These are phyloP conservation scores for Dendrocincla tyrannina DNA, from an alignment of 2,797 vertebrate species.

Conservation along the genomic window DNA sequence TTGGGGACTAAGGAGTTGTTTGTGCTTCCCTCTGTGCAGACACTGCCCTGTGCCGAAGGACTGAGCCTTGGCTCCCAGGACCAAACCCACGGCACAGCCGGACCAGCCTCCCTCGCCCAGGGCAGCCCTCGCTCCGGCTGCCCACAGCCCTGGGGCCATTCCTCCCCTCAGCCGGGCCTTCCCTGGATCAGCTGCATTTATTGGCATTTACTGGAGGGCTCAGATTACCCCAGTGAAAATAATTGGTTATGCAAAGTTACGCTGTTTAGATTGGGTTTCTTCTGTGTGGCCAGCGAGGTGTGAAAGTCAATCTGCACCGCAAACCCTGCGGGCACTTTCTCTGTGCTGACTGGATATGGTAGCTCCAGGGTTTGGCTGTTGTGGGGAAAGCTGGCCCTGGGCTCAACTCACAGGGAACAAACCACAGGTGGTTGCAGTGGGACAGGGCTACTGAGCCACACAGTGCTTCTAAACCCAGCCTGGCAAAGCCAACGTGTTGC, in stretches of 20 bases:
- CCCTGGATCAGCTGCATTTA: not conserved
- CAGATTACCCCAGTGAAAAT: constrained; percentile 63
- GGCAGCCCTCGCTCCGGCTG: not conserved
- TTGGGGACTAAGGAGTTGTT: not conserved
- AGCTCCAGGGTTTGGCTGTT: not conserved
- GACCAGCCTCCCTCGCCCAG: not conserved
- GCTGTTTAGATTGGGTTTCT: constrained; percentile 56
- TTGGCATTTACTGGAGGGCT: constrained; percentile 48
- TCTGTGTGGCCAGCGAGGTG: constrained; percentile 56
- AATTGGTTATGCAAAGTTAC: constrained; percentile 66
- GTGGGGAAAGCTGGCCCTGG: not conserved
- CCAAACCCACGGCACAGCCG: rapidly evolving
- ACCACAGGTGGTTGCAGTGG: not conserved
- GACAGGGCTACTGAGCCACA: rapidly evolving
- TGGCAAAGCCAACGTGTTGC: not conserved
- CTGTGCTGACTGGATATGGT: not conserved
- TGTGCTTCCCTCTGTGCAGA: not conserved
- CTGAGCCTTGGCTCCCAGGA: not conserved
- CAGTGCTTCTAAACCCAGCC: rapidly evolving
- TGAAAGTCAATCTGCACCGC: constrained; percentile 39
- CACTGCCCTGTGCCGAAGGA: not conserved
- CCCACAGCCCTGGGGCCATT: not conserved
- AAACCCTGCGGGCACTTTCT: not conserved
- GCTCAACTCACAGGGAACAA: not conserved
- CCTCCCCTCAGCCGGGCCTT: not conserved